A percentile compares a stretch with the other conserved stretches of the same genome.
These are phyloP conservation scores for Labrus mixtus DNA, from an alignment of 2,113 vertebrate genomes.

Conservation along the genomic window DNA sequence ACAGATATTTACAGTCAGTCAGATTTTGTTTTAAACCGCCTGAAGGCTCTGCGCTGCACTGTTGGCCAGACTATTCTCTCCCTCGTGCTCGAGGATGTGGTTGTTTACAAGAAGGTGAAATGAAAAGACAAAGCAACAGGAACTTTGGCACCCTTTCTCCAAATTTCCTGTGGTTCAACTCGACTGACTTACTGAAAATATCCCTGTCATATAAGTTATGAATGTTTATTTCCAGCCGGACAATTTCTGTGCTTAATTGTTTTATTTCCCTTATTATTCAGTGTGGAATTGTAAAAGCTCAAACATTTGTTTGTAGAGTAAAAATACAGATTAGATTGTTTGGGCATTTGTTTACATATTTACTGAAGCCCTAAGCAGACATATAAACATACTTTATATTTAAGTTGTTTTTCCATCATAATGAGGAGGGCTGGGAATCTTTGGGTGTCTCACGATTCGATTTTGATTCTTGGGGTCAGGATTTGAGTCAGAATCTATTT, in stretches of 20 bases:
- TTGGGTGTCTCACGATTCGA: too few species aligned
- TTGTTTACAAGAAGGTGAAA: conserved; percentile 67
- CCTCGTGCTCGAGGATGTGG: conserved; percentile 36
- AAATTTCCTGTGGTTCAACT: conserved; percentile 67
- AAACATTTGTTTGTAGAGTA: neutral
- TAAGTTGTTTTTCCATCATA: too few species aligned
- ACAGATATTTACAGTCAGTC: conserved; percentile 60
- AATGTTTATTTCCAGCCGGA: conserved; percentile 43
- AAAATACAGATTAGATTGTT: conserved; percentile 9
- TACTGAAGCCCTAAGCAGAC: too few species aligned
- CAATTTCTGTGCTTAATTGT: conserved; percentile 3
- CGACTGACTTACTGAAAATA: conserved; percentile 39
- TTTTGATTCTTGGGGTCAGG: too few species aligned
- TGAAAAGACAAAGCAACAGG: conserved; percentile 69
- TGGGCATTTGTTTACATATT: neutral
- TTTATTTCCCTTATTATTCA: conserved; percentile 9
- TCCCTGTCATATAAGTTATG: neutral
- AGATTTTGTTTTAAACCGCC: conserved; percentile 69
- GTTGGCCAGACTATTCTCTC: conserved; percentile 57
- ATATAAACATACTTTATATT: too few species aligned
- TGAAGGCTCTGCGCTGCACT: conserved; percentile 1
- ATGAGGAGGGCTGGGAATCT: too few species aligned
- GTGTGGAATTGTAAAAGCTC: neutral
- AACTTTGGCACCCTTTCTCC: conserved; percentile 46
- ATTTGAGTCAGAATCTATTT: too few species aligned